Base-by-base conservation (phyloP, 1,140 invertebrate genomes). In the Carposina sasakii region DNA sequence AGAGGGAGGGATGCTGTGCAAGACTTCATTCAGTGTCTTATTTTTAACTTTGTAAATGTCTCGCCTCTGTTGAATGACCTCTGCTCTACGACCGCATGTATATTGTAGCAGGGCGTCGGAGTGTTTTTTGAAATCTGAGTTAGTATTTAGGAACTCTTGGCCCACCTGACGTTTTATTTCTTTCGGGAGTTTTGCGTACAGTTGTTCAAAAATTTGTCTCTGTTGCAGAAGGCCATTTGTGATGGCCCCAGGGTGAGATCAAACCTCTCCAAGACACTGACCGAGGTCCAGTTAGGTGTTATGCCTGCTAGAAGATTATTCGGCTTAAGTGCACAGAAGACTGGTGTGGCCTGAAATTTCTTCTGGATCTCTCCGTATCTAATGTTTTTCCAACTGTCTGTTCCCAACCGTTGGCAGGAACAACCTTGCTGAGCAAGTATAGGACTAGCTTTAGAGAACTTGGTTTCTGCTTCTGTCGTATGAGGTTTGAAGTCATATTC, bases 331-430 rank as follows among this genome's bases (percentile, higher is more conserved):
- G 52, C 31, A 30, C 43, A 30, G 44, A 61, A 61, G 2, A 59
- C 60, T 17, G 58, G 60, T 15, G 39, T 50, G 0, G 63, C 60
- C n/a, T 66, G 60, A n/a, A 66, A 54, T 21, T 40, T 51, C 31
- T 64, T 61, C 20, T 66, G 57, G 9, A 58, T 55, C 1, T 69
- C 57, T 10, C 33, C 52, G 31, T 67, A 64, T 10, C 53, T 21
- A 9, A 69, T 57, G 21, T 59, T 69, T 31, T 63, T 58, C 56
- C 54, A 69, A 12, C 21, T 43, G 6, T 33, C 10, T 1, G 44
- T 53, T 21, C 53, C 48, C 10, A 64, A 30, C 31, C 55, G 52
- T 39, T 64, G 61, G 26, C 54, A 57, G 10, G 41, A 3, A 9
- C 15, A 24, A 1, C 46, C 46, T 40, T 48, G 34, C 22, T 23